Conservation (phyloP, 1,140 invertebrate genomes). For the Sogatella furcifera region DNA sequence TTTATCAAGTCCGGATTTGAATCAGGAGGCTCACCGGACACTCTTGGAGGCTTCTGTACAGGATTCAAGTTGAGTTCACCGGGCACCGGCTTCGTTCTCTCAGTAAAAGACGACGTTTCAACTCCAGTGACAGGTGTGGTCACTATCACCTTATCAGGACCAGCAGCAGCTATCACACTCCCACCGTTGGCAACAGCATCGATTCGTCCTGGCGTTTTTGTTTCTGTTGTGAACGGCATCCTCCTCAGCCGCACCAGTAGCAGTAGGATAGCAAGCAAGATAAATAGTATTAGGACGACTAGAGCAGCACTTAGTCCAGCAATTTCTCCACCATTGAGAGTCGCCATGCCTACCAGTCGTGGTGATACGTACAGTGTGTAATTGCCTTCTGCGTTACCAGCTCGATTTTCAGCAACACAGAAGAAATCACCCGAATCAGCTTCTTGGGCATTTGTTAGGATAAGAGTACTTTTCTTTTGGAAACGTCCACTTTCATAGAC, state of each 20-base stretch:
- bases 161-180: neutral
- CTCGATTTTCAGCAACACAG: conserved; percentile 83
- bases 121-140: conserved; percentile 12
- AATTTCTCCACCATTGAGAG: conserved; percentile 71
- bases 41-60: conserved; percentile 13
- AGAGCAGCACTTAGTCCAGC: conserved; percentile 73
- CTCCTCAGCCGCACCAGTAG: conserved; percentile 57
- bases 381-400: conserved; percentile 83
- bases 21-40: conserved; percentile 33
- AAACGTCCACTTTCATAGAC: conserved; percentile 65
- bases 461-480: conserved; percentile 60
- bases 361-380: conserved; percentile 76
- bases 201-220: conserved; percentile 57
- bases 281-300: conserved; percentile 63
- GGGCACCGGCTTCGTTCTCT: conserved; percentile 15
- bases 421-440: conserved; percentile 81
- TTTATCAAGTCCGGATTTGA: conserved; percentile 76
- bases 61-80: conserved; percentile 64
- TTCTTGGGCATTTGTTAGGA: conserved; percentile 77
- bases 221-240: conserved; percentile 55
- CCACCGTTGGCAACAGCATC: conserved; percentile 33
- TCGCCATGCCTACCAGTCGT: conserved; percentile 61
- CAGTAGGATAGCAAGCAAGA: conserved; percentile 60
- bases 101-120: conserved; percentile 17
- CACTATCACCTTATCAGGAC: neutral